phyloP scores from a whole-genome alignment of 2,888 invertebrate genomes.

The Sarcophaga subvicina region DNA sequence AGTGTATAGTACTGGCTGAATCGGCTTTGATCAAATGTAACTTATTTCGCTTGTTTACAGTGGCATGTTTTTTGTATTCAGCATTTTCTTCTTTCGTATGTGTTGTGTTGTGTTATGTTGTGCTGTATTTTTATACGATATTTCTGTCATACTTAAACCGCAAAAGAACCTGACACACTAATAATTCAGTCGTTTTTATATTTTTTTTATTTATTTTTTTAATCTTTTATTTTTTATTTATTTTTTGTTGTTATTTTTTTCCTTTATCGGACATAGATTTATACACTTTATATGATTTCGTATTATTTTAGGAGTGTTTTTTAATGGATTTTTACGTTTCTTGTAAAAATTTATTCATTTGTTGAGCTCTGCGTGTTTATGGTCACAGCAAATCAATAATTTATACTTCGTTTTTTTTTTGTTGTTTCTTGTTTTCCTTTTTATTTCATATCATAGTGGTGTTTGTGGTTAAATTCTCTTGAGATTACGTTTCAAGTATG shows the following conservation, averaged over 20 bases:
- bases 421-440: not conserved
- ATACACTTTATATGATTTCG: slow-evolving; percentile 30
- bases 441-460: not conserved
- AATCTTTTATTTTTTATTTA: too few relatives aligned
- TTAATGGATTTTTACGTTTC: slow-evolving; percentile 26
- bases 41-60: not conserved
- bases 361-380: not conserved
- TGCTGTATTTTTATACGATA: not conserved
- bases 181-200: slow-evolving; percentile 5
- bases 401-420: slow-evolving; percentile 24
- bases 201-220: too few relatives aligned
- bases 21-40: too few relatives aligned
- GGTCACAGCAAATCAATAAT: slow-evolving; percentile 43
- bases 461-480: not conserved
- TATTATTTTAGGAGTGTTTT: slow-evolving; percentile 28
- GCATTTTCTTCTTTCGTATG: too few relatives aligned
- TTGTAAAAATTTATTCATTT: slow-evolving; percentile 26
- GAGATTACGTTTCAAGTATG: too few relatives aligned
- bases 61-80: not conserved
- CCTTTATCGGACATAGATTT: slow-evolving; percentile 59
- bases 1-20: too few relatives aligned
- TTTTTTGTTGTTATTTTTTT: not conserved
- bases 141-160: slow-evolving; percentile 28
- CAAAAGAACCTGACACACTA: slow-evolving; percentile 49
- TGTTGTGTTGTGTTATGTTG: not conserved